Conservation (phyloP, 2,113 vertebrate species). For the Paradoxurus hermaphroditus region DNA sequence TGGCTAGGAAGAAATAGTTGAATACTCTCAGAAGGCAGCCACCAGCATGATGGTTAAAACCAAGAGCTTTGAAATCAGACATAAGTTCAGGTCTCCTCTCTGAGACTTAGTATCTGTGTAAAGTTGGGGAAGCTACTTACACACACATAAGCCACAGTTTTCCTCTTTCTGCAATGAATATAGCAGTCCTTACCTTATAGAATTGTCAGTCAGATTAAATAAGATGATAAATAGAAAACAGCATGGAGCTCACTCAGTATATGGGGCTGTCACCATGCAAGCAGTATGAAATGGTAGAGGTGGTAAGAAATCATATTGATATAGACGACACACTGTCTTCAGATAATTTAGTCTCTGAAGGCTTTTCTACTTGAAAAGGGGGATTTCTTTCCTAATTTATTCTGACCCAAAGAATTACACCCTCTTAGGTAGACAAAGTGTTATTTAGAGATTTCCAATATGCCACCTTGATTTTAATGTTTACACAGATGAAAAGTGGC, state of each 20-base stretch:
- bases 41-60: neutral
- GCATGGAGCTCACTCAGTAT: neutral
- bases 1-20: neutral
- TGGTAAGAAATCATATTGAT: neutral
- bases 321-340: neutral
- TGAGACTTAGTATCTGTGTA: neutral
- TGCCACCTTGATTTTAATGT: constrained; percentile 55
- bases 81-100: neutral
- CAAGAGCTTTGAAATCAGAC: neutral
- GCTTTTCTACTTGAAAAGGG: constrained; percentile 18
- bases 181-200: neutral
- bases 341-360: neutral
- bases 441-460: constrained; percentile 66
- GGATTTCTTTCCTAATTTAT: constrained; percentile 62
- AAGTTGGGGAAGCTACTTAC: neutral
- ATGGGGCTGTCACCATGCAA: neutral
- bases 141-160: neutral
- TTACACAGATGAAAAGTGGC: constrained; percentile 61
- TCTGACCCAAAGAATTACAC: constrained; percentile 56
- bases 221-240: neutral
- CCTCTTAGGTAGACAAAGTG: constrained; percentile 55
- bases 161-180: neutral
- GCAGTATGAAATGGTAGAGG: neutral
- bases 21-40: neutral
- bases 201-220: neutral